Conservation (phyloP, 92 coral and sea anemone species). For the Palythoa grandiflora region DNA sequence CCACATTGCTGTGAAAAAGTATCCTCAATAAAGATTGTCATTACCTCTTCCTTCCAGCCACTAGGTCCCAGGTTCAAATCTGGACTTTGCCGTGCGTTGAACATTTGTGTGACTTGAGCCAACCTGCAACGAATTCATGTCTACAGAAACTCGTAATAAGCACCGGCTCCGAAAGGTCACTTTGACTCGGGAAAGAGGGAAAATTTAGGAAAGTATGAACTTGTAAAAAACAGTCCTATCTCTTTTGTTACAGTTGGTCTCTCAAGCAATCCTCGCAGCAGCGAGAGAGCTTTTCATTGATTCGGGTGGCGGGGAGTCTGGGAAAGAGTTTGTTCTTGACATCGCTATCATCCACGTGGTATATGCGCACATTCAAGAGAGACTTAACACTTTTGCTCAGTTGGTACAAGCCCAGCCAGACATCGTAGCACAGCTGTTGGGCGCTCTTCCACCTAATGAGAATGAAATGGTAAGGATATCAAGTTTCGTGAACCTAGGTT, state of each 20-base stretch:
- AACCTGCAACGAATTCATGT: too few relatives aligned
- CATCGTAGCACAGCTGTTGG: slow-evolving; percentile 57
- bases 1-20: too few relatives aligned
- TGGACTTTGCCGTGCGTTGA: too few relatives aligned
- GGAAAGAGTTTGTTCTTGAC: background rate
- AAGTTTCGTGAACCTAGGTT: background rate
- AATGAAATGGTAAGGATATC: slow-evolving; percentile 68
- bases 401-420: slow-evolving; percentile 70
- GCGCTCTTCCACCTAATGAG: slow-evolving; percentile 59
- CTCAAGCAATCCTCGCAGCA: background rate
- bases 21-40: too few relatives aligned
- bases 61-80: too few relatives aligned
- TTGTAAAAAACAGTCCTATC: background rate
- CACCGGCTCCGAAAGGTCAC: background rate
- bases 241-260: background rate
- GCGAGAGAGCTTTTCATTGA: background rate
- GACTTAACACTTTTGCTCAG: slow-evolving; percentile 67
- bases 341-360: slow-evolving; percentile 70
- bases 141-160: background rate
- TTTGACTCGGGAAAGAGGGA: background rate
- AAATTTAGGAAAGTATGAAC: background rate
- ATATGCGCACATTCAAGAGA: slow-evolving; percentile 63
- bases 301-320: background rate
- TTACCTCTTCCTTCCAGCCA: too few relatives aligned
- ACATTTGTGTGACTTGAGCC: too few relatives aligned